Evolutionary conservation across 2,888 invertebrate genomes (phyloP), one percentile per base, ranked within the genome.

Genomic region (Alentia gelatinosa): DNA sequence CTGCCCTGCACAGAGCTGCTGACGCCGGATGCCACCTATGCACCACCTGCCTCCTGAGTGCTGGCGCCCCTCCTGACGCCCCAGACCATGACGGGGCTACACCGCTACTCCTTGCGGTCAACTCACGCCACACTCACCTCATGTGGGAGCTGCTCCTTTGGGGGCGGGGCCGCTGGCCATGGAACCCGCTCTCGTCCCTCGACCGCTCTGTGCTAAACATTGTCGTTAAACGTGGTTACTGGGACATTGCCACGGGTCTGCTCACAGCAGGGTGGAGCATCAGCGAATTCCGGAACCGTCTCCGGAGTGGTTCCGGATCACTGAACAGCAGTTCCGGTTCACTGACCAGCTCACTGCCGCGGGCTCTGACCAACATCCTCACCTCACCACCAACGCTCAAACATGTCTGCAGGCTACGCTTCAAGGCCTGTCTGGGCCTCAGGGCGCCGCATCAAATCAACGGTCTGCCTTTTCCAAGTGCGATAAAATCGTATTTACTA

Each of bases 61-160:
- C 42, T 12, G 91, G 91, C 9, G 89, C 91, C 19, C 35, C 3
- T 15, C 89, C 91, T 1, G 89, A 89, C 30, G 39, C 83, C 7
- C 74, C 35, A 5, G 91, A 91, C 83, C 40, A 9, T 0, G 89
- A 91, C 26, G 79, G 86, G n/a, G 91, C 89, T 12, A 89, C 91
- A 1, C 89, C 91, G 39, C 47, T 91, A 23, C 83, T 89, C 0
- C 83, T 91, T 15, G 89, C 91, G 35, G 89, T 91, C 63, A 91
- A 91, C 84, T 83, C 79, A 3, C 26, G 75, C n/a, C 83, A 91
- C 63, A 63, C 50, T 0, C 42, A 90, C 84, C 42, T 79, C 37
- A 75, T 84, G n/a, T 37, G 30, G 1, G 50, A 50, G 35, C 84
- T 90, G 56, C 35, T 90, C 26, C 89, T 89, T 15, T 86, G 86